Conservation (phyloP, 1,140 invertebrate species). For the Uloborus diversus region DNA sequence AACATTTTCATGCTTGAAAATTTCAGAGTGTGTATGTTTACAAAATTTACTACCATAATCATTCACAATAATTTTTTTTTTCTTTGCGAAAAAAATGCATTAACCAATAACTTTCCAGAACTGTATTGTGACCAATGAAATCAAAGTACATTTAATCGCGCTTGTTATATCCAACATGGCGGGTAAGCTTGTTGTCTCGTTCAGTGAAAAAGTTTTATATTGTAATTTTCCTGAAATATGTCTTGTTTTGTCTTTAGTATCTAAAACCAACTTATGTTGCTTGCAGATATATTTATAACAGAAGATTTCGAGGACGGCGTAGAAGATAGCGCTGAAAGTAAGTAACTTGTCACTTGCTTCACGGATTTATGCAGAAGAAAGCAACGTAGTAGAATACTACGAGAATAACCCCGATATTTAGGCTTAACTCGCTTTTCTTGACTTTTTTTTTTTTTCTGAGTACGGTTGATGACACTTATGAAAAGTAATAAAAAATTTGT, state of each 20-base stretch:
- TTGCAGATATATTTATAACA: constrained; percentile 43
- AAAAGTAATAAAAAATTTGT: no score
- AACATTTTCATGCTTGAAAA: no score
- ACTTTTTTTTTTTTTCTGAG: no score
- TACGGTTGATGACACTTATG: no score
- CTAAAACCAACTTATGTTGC: constrained; percentile 8
- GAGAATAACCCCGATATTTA: constrained; percentile 11
- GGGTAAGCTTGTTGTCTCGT: constrained; percentile 51
- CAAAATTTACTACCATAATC: no score
- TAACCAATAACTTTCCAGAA: constrained; percentile 19
- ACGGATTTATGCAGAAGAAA: constrained; percentile 7
- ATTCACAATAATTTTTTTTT: no score
- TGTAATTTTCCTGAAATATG: background rate
- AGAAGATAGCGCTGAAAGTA: constrained; percentile 31
- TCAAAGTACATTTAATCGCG: constrained; percentile 46
- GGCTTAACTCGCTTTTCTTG: constrained; percentile 23
- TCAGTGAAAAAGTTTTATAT: background rate
- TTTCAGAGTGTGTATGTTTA: no score
- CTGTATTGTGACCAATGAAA: constrained; percentile 24
- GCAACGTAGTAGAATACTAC: constrained; percentile 34
- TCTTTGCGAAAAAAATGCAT: background rate
- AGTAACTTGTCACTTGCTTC: constrained; percentile 21
- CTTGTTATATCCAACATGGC: constrained; percentile 47
- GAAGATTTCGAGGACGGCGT: constrained; percentile 21
- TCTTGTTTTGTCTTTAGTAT: background rate